A percentile compares a stretch with the other conserved stretches of the same genome.
phyloP scores from a whole-genome alignment of 92 coral and sea anemone species.

The Porites rus region DNA sequence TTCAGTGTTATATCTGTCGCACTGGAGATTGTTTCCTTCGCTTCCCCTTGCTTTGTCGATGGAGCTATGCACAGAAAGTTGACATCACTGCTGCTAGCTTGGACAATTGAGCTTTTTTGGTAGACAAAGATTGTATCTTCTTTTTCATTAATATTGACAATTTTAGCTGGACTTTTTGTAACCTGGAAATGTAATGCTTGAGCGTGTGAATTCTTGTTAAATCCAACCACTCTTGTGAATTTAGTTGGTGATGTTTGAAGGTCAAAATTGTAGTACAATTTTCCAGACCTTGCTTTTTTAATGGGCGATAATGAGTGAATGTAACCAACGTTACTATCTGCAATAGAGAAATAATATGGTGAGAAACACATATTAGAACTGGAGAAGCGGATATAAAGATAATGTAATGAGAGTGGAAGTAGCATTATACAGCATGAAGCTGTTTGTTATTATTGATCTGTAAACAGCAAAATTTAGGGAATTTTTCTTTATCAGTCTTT shows the following conservation, averaged over 20 bases:
- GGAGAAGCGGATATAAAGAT: too few relatives aligned
- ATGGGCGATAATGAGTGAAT: too few relatives aligned
- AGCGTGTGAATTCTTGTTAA: constrained; percentile 15
- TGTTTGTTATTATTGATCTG: too few relatives aligned
- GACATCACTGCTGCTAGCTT: neutral
- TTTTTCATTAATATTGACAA: constrained; percentile 4
- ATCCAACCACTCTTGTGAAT: neutral
- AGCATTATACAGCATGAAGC: too few relatives aligned
- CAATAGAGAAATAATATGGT: too few relatives aligned
- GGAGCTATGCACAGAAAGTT: neutral
- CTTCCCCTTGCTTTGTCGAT: constrained; percentile 6
- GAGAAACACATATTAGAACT: too few relatives aligned
- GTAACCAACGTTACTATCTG: too few relatives aligned
- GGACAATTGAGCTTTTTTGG: constrained; percentile 1
- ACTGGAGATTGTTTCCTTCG: neutral
- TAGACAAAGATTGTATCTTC: neutral
- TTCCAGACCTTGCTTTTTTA: too few relatives aligned
- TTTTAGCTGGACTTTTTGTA: constrained; percentile 22
- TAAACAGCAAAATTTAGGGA: too few relatives aligned
- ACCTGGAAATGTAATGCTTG: constrained; percentile 8
- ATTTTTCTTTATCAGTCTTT: too few relatives aligned
- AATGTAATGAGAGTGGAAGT: too few relatives aligned
- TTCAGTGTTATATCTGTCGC: constrained; percentile 45
- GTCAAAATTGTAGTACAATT: neutral
- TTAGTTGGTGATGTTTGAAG: constrained; percentile 1